These are phyloP conservation scores for Aleiodes alternator DNA, from an alignment of 2,888 invertebrate genomes.

Conservation along the genomic window DNA sequence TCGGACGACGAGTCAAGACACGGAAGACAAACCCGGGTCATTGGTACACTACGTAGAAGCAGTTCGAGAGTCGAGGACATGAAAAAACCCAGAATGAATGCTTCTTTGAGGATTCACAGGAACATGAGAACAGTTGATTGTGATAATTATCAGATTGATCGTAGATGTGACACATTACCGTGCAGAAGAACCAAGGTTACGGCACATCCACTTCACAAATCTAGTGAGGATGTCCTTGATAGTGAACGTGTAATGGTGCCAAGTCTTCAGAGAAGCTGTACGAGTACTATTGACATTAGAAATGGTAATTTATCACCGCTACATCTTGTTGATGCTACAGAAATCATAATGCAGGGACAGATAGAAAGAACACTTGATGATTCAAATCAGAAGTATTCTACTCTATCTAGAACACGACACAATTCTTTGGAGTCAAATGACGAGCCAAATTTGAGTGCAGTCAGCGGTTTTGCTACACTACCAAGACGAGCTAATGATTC, in stretches of 20 bases:
- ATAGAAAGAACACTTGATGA: slow-evolving; percentile 48
- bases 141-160: slow-evolving; percentile 40
- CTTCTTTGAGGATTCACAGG: background rate
- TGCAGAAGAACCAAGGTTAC: slow-evolving; percentile 58
- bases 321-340: slow-evolving; percentile 66
- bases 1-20: slow-evolving; percentile 46
- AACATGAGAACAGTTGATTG: background rate
- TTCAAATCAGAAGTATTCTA: slow-evolving; percentile 33
- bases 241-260: slow-evolving; percentile 54
- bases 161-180: slow-evolving; percentile 67
- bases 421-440: slow-evolving; percentile 64
- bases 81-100: slow-evolving; percentile 20
- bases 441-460: slow-evolving; percentile 24
- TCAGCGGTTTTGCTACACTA: slow-evolving; percentile 64
- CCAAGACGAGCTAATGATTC: slow-evolving; percentile 63
- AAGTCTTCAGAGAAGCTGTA: slow-evolving; percentile 58
- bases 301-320: slow-evolving; percentile 37
- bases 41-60: slow-evolving; percentile 40
- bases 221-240: slow-evolving; percentile 67
- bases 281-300: slow-evolving; percentile 61
- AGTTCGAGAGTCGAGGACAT: slow-evolving; percentile 45
- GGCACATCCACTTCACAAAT: slow-evolving; percentile 63
- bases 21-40: slow-evolving; percentile 51
- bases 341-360: slow-evolving; percentile 64
- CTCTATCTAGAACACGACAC: slow-evolving; percentile 59